Percentiles rank a stretch among this genome's conserved stretches.
phyloP scores from a whole-genome alignment of 2,113 vertebrate species.

The Tragulus kanchil region DNA sequence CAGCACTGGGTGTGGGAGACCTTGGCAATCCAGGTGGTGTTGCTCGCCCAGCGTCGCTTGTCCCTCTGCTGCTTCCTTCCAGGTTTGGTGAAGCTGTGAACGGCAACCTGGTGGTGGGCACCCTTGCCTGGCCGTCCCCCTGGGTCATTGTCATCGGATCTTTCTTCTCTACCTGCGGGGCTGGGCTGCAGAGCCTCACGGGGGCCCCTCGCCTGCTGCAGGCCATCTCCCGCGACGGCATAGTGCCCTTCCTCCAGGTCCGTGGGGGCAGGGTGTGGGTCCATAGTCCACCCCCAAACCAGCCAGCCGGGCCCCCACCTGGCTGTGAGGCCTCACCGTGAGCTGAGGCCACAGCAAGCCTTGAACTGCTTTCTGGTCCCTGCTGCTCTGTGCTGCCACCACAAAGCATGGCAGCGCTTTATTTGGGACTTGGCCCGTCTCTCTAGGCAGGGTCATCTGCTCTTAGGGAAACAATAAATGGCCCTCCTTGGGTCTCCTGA shows the following conservation, averaged over 20 bases:
- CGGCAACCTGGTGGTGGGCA: conserved; percentile 97
- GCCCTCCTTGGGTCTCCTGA: background rate
- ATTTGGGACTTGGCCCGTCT: background rate
- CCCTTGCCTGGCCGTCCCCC: conserved; percentile 96
- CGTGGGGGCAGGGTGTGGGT: conserved; percentile 61
- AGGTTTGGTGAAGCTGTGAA: conserved; percentile 98
- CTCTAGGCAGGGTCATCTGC: conserved; percentile 3
- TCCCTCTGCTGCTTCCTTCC: background rate
- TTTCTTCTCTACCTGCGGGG: conserved; percentile 98
- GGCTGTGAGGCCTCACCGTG: background rate
- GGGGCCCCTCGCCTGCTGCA: conserved; percentile 97
- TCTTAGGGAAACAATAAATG: background rate
- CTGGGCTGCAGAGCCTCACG: conserved; percentile 97
- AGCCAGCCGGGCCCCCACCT: background rate
- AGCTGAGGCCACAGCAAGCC: background rate
- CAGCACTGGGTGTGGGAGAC: background rate
- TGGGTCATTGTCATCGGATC: conserved; percentile 99
- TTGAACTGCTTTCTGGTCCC: background rate
- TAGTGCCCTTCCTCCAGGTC: conserved; percentile 97
- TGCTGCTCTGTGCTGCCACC: background rate
- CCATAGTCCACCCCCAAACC: no score
- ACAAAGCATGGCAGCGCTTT: background rate
- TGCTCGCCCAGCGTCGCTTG: rapidly evolving
- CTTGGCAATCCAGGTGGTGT: background rate
- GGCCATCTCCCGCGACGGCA: conserved; percentile 96